Evolutionary conservation across 2,113 vertebrate genomes (phyloP).

Genomic region (Poicephalus meyeri): DNA sequence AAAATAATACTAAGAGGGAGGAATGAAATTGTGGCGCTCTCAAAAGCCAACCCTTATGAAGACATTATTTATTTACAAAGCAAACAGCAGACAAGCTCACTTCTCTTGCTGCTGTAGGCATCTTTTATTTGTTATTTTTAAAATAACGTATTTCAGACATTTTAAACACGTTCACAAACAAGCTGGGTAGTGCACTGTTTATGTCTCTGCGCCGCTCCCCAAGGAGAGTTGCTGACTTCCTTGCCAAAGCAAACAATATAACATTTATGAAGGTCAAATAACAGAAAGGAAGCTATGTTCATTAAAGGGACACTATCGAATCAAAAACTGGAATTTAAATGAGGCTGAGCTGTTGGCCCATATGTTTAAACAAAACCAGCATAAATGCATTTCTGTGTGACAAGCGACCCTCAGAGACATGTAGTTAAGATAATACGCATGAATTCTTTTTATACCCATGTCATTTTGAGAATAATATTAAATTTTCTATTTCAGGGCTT

Average conservation of each 20-base stretch:
- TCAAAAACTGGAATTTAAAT: not conserved
- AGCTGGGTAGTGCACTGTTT: constrained; percentile 18
- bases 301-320: not conserved
- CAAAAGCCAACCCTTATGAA: not conserved
- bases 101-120: constrained; percentile 10
- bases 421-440: not conserved
- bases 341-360: not conserved
- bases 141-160: constrained; percentile 35
- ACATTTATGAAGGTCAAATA: constrained; percentile 34
- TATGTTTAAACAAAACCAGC: not conserved
- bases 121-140: constrained; percentile 27
- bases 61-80: constrained; percentile 46
- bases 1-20: not conserved
- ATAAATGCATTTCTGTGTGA: not conserved
- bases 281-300: constrained; percentile 7
- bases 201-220: constrained; percentile 14
- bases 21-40: not conserved
- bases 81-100: not conserved
- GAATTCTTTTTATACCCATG: not conserved
- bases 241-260: constrained; percentile 59
- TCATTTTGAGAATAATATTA: not conserved
- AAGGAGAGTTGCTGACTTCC: constrained; percentile 25
- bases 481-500: not conserved
- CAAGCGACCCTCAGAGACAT: not conserved
- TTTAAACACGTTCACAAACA: constrained; percentile 30